Conservation (phyloP, 2,888 invertebrate species). For the Nemurella pictetii region DNA sequence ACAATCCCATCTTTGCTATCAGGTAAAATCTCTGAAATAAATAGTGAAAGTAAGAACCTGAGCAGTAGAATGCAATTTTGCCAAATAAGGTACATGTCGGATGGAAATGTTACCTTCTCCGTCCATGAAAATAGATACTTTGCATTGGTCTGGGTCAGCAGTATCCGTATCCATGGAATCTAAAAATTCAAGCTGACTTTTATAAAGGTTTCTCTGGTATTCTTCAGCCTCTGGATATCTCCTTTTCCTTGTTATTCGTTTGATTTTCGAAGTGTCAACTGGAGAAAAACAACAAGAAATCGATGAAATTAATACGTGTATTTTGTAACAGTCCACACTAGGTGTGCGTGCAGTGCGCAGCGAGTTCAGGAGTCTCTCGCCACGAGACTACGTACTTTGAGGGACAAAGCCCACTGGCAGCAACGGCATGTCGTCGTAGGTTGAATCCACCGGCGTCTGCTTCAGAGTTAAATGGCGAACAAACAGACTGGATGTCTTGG, state of each 20-base stretch:
- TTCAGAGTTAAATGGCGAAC: slow-evolving; percentile 25
- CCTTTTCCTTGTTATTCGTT: slow-evolving; percentile 39
- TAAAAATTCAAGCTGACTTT: not conserved
- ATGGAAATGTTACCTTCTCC: not conserved
- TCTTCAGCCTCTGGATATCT: slow-evolving; percentile 42
- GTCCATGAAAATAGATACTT: not conserved
- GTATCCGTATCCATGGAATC: not conserved
- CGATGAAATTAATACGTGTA: not conserved
- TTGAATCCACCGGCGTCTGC: slow-evolving; percentile 18
- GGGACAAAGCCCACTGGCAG: slow-evolving; percentile 38
- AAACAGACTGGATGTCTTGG: not conserved
- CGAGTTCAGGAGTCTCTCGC: too few species aligned
- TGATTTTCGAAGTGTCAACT: slow-evolving; percentile 40
- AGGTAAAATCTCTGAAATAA: not conserved
- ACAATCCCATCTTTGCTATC: not conserved
- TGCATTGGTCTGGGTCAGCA: not conserved
- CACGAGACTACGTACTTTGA: slow-evolving; percentile 29
- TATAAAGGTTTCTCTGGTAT: slow-evolving; percentile 35
- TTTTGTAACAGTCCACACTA: not conserved
- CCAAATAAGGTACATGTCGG: not conserved
- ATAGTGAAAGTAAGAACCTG: not conserved
- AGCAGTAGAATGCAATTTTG: too few species aligned
- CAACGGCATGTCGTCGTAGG: slow-evolving; percentile 38
- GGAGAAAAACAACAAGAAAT: not conserved
- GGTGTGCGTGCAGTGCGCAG: not conserved